phyloP scores from a whole-genome alignment of 2,113 vertebrate genomes.

The Ahaetulla prasina region DNA sequence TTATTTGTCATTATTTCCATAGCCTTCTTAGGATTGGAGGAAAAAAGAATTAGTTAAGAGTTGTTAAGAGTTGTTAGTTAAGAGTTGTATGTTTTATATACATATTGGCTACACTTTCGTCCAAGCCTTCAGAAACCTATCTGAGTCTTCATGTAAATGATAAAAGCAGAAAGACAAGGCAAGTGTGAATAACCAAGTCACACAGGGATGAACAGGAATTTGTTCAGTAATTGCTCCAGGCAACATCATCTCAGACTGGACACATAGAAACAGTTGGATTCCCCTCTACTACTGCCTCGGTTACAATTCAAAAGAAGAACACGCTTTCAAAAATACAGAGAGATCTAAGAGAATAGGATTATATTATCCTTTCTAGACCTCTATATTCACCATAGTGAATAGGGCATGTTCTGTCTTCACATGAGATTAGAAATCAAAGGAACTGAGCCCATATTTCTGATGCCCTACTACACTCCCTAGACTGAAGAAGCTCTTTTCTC shows the following conservation, averaged over 20 bases:
- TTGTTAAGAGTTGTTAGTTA: no score
- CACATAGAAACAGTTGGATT: background rate
- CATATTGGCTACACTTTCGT: background rate
- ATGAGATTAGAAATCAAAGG: background rate
- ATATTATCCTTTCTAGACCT: background rate
- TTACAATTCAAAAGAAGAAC: background rate
- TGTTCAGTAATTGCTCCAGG: background rate
- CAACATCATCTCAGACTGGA: background rate
- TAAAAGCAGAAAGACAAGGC: background rate
- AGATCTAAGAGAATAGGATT: background rate
- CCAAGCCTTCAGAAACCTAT: background rate
- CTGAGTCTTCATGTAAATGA: background rate
- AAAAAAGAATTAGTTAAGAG: background rate
- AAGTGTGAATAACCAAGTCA: background rate
- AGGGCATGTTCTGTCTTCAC: background rate
- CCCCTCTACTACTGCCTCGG: background rate
- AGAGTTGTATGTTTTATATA: background rate
- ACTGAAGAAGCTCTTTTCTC: background rate
- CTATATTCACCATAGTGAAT: background rate
- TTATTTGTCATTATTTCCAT: background rate
- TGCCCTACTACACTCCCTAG: background rate
- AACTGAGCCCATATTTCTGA: background rate
- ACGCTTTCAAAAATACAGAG: background rate
- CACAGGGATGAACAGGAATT: background rate
- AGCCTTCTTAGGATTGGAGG: background rate